Base-by-base conservation (phyloP, 2,113 vertebrate genomes). In the Lampris megalopsis region DNA sequence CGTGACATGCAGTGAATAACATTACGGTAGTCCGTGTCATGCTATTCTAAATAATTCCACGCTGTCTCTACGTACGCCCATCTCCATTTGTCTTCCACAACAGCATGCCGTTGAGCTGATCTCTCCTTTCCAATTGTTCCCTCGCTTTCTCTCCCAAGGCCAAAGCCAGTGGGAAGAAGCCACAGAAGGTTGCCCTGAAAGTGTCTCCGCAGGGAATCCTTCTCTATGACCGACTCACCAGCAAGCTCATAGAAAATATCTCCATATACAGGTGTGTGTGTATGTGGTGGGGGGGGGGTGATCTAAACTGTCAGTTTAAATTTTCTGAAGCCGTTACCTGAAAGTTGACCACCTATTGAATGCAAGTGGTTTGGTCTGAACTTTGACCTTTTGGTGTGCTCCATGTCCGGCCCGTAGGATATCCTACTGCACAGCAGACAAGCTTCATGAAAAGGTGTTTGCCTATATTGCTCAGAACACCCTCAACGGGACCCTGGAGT, bases 361-460 rank as follows among this genome's bases (percentile, higher is more conserved):
- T 13, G 1, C 68, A 48, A 0, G 40, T 40, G 45, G 4, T 6
- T 49, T 6, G 49, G 53, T 59, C 57, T 83, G 71, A 88, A 69
- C 67, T 54, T 48, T 79, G 57, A 9, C 71, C 70, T 56, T 24
- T 24, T 24, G 24, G 24, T 24, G 24, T 24, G 24, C 24, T 24
- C 24, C 24, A 0, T 24, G 24, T 24, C 24, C 53, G 49, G 13
- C 53, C 63, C 56, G 11, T 93, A 99, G 97, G 90, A 97, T 99
- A 89, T 99, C 97, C 59, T 99, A 98, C 92, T 99, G 97, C 91
- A 98, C 97, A 0, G 97, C 97, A 68, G 97, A 98, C 94, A 98
- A 97, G 90, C 90, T 92, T 77, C 96, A 98, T 0, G 95, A 96
- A 63, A 98, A 97, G 77, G 96, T 98, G 61, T 99, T 99, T 75